phyloP scores from a whole-genome alignment of 2,113 vertebrate species.

The Siniperca chuatsi region DNA sequence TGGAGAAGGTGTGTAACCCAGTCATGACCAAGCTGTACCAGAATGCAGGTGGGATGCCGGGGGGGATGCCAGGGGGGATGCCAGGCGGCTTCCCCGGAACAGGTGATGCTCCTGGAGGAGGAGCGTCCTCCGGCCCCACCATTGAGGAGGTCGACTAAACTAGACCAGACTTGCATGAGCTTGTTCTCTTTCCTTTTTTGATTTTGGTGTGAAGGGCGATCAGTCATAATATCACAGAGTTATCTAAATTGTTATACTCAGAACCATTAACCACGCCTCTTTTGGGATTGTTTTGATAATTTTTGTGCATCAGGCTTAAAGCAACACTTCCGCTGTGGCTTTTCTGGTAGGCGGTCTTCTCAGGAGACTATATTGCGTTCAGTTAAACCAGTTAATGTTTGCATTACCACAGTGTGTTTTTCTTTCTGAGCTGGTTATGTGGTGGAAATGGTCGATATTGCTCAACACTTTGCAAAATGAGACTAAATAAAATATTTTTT shows the following conservation, averaged over 20 bases:
- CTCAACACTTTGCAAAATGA: neutral
- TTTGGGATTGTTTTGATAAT: constrained; percentile 1
- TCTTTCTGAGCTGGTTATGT: constrained; percentile 9
- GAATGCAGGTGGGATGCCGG: constrained; percentile 74
- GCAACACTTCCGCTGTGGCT: neutral
- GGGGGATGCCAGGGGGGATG: constrained; percentile 89
- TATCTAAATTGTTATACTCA: neutral
- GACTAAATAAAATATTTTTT: constrained; percentile 42
- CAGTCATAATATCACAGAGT: neutral
- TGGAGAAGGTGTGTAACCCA: constrained; percentile 88
- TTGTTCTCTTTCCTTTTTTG: constrained; percentile 11
- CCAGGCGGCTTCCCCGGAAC: constrained; percentile 83
- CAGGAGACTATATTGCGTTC: constrained; percentile 19
- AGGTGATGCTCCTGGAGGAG: constrained; percentile 69
- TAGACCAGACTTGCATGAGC: constrained; percentile 17
- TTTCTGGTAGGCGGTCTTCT: constrained; percentile 11
- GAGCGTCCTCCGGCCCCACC: constrained; percentile 80
- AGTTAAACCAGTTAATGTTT: constrained; percentile 58
- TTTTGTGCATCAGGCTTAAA: constrained; percentile 17
- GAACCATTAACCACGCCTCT: constrained; percentile 1
- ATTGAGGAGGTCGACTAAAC: constrained; percentile 85
- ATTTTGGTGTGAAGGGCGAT: neutral
- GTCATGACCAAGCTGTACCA: constrained; percentile 86
- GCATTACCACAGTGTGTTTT: neutral
- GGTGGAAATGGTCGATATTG: constrained; percentile 2